Percentiles rank a stretch among this genome's conserved stretches.
phyloP scores from a whole-genome alignment of 2,888 invertebrate genomes.

The Colostygia pectinataria region DNA sequence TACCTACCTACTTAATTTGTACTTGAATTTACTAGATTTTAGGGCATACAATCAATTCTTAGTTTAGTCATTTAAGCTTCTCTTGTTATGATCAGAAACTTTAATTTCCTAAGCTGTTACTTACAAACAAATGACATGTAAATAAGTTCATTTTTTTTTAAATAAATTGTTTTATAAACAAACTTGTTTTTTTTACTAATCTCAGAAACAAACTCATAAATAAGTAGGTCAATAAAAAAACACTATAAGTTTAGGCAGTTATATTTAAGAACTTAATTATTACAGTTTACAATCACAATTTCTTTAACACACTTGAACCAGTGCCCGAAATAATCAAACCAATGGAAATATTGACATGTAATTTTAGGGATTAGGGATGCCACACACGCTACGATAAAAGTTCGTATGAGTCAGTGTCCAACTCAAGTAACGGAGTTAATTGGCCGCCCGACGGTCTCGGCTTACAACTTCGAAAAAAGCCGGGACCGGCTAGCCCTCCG shows the following conservation, averaged over 20 bases:
- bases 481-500: no score
- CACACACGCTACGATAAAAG: no score
- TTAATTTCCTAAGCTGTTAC: not conserved
- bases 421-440: no score
- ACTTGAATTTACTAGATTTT: conserved; percentile 20
- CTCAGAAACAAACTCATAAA: no score
- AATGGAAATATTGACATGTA: no score
- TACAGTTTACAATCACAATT: conserved; percentile 17
- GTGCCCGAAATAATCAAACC: no score
- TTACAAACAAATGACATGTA: conserved; percentile 14
- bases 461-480: no score
- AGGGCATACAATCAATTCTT: not conserved
- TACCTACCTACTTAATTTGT: conserved; percentile 4
- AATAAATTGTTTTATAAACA: conserved; percentile 51
- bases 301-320: no score
- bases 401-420: no score
- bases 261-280: conserved; percentile 30
- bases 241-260: conserved; percentile 37
- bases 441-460: no score
- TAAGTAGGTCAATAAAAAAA: conserved; percentile 2
- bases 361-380: no score
- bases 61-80: not conserved
- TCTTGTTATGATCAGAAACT: not conserved
- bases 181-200: conserved; percentile 1
- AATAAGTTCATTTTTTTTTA: conserved; percentile 28